Base-by-base conservation (phyloP, 2,797 vertebrate genomes). In the Rhyacichthys aspro region DNA sequence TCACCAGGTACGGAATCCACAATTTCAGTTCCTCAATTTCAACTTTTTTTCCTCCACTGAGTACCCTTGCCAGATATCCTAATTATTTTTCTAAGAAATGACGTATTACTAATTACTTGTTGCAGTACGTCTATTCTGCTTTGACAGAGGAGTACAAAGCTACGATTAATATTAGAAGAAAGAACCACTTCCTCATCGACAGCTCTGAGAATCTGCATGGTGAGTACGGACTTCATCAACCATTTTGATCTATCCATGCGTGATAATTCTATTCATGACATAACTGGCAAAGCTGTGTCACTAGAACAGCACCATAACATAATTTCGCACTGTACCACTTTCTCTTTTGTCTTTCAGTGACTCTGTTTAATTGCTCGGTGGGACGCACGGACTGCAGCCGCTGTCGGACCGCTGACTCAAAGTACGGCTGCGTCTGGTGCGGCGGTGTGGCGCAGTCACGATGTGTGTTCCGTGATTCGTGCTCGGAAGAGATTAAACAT, bases 361-460 rank as follows among this genome's bases (percentile, higher is more conserved):
- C 92, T 7, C 86, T 99, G 46, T 99, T 97, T 76, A 96, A 98
- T 77, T 99, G 97, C 68, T 97, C 96, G 0, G 95, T 98, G 92
- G 96, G 96, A n/a, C 94, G 94, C 0, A 90, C 89, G 0, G 97
- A 99, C 85, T 99, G 97, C 74, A 99, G 97, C 88, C 95, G 91
- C 34, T 99, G 97, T 86, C 95, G 95, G 19, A 98, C 96, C 0
- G 96, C 96, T 2, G 86, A 91, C 69, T 89, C 85, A 0, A 94
- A 94, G 70, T 98, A 96, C 0, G 91, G 86, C 72, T 99, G 97
- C 1, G 96, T 96, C 44, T 99, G 97, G 97, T 99, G 97, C 8
- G 91, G 94, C 7, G 93, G 91, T 1, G 23, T 57, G 1, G 14
- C 64, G 2, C 79, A 39, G n/a, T 92, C 95, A 33, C 93, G 69